A percentile compares a stretch with the other conserved stretches of the same genome.
phyloP scores from a whole-genome alignment of 2,113 vertebrate species.

The Pseudorhombus dupliciocellatus region DNA sequence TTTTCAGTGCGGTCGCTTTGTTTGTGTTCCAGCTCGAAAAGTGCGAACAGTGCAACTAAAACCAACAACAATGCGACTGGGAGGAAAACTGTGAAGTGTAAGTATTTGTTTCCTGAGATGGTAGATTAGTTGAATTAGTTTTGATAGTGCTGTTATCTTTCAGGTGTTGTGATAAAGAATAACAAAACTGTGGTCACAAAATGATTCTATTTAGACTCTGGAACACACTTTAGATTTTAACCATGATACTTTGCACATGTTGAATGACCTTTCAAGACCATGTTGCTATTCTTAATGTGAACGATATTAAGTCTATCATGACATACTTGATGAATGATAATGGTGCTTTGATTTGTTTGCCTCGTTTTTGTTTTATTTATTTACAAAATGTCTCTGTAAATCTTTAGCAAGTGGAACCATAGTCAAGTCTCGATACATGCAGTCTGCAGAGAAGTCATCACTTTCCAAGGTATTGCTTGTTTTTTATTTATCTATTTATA shows the following conservation, averaged over 20 bases:
- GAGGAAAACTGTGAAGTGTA: constrained; percentile 64
- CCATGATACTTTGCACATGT: too few species aligned
- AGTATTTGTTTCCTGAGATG: constrained; percentile 29
- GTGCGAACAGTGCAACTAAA: constrained; percentile 41
- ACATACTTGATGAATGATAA: background rate
- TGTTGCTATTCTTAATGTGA: background rate
- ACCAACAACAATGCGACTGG: constrained; percentile 56
- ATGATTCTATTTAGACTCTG: too few species aligned
- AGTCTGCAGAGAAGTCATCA: constrained; percentile 71
- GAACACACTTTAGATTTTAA: too few species aligned
- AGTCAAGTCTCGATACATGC: constrained; percentile 81
- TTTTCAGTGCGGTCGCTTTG: background rate
- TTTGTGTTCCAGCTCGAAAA: constrained; percentile 54
- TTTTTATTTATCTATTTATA: background rate
- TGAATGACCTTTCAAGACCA: too few species aligned
- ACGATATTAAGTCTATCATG: too few species aligned
- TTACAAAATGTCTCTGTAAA: background rate
- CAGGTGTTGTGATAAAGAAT: background rate
- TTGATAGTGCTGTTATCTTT: background rate
- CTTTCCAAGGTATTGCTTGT: constrained; percentile 71
- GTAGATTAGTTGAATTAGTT: background rate
- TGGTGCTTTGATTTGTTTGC: background rate
- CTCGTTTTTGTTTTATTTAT: background rate
- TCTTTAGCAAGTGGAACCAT: constrained; percentile 66
- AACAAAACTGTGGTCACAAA: background rate